phyloP scores from a whole-genome alignment of 1,140 invertebrate species.

The Delia radicum region DNA sequence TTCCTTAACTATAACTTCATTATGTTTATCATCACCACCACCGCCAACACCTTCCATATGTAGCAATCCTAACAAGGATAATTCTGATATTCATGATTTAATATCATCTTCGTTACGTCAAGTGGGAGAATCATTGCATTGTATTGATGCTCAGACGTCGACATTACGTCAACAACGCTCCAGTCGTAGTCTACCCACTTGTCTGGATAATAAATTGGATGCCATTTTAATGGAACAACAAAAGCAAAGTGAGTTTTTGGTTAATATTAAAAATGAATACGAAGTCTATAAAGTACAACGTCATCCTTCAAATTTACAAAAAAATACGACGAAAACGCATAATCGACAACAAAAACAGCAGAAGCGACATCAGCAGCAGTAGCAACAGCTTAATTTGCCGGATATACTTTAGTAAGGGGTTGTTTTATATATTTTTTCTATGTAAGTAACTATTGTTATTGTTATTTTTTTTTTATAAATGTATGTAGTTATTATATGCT shows the following conservation, averaged over 20 bases:
- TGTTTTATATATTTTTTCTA: background rate
- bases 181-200: constrained; percentile 17
- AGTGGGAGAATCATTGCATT: constrained; percentile 35
- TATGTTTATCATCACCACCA: background rate
- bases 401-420: background rate
- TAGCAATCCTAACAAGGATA: constrained; percentile 1
- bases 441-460: constrained; percentile 18
- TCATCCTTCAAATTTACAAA: background rate
- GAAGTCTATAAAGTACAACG: constrained; percentile 30
- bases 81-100: constrained; percentile 33
- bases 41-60: too few species aligned
- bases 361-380: background rate
- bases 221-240: constrained; percentile 40
- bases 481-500: background rate
- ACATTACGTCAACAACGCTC: constrained; percentile 30
- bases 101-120: constrained; percentile 39
- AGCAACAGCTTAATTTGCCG: background rate
- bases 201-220: constrained; percentile 34
- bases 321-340: background rate
- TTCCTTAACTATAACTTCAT: background rate
- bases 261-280: constrained; percentile 41
- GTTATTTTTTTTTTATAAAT: background rate
- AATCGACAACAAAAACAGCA: constrained; percentile 3
- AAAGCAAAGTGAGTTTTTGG: constrained; percentile 37
- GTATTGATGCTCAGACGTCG: constrained; percentile 33